Evolutionary conservation across 2,888 invertebrate genomes (phyloP), one percentile per base, ranked within the genome.

Genomic region (Apodemia zela): DNA sequence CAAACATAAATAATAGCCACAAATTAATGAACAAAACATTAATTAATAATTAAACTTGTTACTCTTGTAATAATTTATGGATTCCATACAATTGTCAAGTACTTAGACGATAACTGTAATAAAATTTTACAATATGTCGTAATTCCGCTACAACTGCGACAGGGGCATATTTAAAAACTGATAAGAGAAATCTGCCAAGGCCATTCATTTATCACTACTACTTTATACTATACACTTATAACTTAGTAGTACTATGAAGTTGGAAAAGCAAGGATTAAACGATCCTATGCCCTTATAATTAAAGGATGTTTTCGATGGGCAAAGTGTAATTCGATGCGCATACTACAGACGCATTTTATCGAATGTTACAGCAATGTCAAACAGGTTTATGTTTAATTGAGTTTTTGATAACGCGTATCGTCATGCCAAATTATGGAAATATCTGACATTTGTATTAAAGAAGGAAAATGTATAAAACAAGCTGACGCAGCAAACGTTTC

Each of bases 121-220:
- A 18, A 51, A 49, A 51, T n/a, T 51, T 18, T 51, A 21, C 18
- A 51, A 21, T 61, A 25, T 11, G 51, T 47, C 47, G 18, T 54
- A 58, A 25, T 17, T 29, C 42, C 71, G 71, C 71, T 63, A 57
- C 8, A 65, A 63, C 72, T 68, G 62, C 65, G 64, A 63, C 63
- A 65, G 59, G 66, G 65, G 42, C 42, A 69, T 15, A 74, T 71
- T 73, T 68, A 76, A 72, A 79, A 76, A 78, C 68, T 76, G 83
- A 85, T 84, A 84, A 79, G 73, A 72, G 72, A 81, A 80, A 79
- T 81, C 78, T 76, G 74, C 79, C 83, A 83, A 83, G 84, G 84
- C 76, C 77, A 71, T 33, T 57, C 61, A 68, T 69, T 78, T 82
- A 82, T 83, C 81, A 65, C 67, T 60, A 67, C 68, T 65, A 70